Percentiles rank a stretch among this genome's conserved stretches.
Conservation (phyloP, 2,113 vertebrate genomes). For the Syngnathus typhle region DNA sequence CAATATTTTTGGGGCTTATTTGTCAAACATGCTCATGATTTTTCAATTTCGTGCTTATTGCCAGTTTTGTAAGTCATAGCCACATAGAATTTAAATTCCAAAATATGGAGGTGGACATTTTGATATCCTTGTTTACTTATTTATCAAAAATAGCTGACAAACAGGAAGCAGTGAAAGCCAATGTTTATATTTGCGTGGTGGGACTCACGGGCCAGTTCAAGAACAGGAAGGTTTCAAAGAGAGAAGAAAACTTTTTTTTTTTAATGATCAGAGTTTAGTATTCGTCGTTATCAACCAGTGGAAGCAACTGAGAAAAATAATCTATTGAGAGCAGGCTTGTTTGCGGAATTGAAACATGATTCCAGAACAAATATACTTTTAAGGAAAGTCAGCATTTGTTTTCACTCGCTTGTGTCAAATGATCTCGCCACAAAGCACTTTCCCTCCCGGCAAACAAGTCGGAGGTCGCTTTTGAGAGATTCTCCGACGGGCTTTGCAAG, state of each 20-base stretch:
- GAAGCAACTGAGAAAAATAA: background rate
- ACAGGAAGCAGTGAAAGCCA: constrained; percentile 35
- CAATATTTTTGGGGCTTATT: too few relatives aligned
- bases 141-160: constrained; percentile 9
- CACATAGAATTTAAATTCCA: too few relatives aligned
- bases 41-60: too few relatives aligned
- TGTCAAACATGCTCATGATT: too few relatives aligned
- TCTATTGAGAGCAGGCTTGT: background rate
- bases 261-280: background rate
- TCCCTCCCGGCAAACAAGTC: constrained; percentile 28
- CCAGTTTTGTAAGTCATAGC: too few relatives aligned
- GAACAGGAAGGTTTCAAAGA: constrained; percentile 5
- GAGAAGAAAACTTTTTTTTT: background rate
- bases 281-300: too few relatives aligned
- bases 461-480: constrained; percentile 29
- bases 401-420: constrained; percentile 21
- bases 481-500: constrained; percentile 24
- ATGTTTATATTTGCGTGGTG: constrained; percentile 2
- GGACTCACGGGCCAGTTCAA: background rate
- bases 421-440: constrained; percentile 12
- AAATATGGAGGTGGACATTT: too few relatives aligned
- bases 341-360: background rate
- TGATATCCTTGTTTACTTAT: too few relatives aligned
- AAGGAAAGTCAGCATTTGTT: constrained; percentile 17
- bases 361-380: constrained; percentile 23